Conservation (phyloP, 2,797 vertebrate genomes). For the Sylvilagus floridanus region DNA sequence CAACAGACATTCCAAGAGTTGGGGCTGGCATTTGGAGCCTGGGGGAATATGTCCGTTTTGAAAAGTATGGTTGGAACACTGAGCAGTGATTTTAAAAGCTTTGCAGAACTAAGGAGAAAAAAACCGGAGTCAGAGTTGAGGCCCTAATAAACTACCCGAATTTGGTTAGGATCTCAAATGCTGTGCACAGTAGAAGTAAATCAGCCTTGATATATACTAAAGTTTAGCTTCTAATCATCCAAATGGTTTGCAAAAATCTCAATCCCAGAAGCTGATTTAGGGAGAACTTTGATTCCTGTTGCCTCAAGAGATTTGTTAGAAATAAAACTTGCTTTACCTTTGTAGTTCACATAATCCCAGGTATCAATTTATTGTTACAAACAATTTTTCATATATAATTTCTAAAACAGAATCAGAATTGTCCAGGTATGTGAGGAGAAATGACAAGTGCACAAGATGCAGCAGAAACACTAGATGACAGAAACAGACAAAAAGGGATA, state of each 20-base stretch:
- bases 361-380: slow-evolving; percentile 11
- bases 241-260: background rate
- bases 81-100: background rate
- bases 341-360: slow-evolving; percentile 6
- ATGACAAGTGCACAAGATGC: background rate
- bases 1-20: background rate
- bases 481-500: background rate
- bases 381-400: background rate
- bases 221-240: background rate
- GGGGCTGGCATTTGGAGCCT: background rate
- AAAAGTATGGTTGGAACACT: background rate
- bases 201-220: background rate
- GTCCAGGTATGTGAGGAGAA: background rate
- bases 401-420: background rate
- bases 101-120: slow-evolving; percentile 2
- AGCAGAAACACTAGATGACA: background rate
- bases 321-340: slow-evolving; percentile 3
- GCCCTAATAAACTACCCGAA: background rate
- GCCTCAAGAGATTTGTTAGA: background rate
- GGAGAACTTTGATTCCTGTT: background rate
- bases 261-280: background rate
- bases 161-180: background rate
- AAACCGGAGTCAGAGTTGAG: slow-evolving; percentile 10
- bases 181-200: background rate
- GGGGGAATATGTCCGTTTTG: background rate